Evolutionary conservation across 2,888 invertebrate species (phyloP).

Genomic region (Stenotaenia linearis): DNA sequence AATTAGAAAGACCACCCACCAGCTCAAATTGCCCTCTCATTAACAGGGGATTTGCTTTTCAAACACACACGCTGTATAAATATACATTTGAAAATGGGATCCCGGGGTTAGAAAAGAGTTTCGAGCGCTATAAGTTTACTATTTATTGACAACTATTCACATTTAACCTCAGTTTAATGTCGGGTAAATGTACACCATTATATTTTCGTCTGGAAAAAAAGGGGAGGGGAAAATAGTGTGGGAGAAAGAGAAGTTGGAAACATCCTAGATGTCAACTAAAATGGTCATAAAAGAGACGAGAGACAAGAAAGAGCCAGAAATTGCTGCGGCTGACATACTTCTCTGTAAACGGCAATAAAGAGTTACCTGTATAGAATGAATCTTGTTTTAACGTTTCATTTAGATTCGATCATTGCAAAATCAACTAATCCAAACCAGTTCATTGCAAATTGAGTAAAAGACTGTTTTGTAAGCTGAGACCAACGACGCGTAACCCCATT

Average conservation of each 20-base stretch:
- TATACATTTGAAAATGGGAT: slow-evolving; percentile 8
- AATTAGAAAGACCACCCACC: background rate
- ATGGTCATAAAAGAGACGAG: slow-evolving; percentile 8
- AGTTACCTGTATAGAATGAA: background rate
- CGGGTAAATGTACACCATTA: slow-evolving; percentile 8
- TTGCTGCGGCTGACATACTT: background rate
- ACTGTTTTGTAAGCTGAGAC: background rate
- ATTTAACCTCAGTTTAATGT: slow-evolving; percentile 20
- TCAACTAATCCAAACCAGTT: background rate
- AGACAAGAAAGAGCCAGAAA: background rate
- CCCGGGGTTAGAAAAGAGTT: background rate
- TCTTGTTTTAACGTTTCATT: background rate
- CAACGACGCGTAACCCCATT: background rate
- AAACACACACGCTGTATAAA: slow-evolving; percentile 10
- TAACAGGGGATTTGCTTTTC: slow-evolving; percentile 20
- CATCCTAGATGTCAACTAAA: slow-evolving; percentile 6
- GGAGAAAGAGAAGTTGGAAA: slow-evolving; percentile 6
- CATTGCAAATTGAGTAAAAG: background rate
- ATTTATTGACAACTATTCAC: slow-evolving; percentile 16
- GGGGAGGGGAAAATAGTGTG: background rate
- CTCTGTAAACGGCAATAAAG: background rate
- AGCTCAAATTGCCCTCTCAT: background rate
- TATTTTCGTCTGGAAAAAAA: background rate
- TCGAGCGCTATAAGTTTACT: background rate
- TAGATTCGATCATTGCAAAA: background rate